These are phyloP conservation scores for Puma concolor DNA, from an alignment of 2,113 vertebrate genomes.

Conservation along the genomic window DNA sequence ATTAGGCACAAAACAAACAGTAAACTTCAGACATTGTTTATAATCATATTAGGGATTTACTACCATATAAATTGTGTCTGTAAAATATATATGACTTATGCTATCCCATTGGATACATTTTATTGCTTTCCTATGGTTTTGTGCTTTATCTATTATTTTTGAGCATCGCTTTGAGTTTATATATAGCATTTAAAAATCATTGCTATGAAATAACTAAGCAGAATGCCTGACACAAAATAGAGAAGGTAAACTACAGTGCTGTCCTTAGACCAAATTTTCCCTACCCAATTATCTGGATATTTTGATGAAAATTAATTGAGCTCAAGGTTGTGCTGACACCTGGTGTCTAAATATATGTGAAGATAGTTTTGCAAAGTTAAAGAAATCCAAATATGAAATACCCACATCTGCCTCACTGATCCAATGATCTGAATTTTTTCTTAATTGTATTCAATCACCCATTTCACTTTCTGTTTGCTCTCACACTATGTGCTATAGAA, in stretches of 20 bases:
- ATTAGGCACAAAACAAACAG: conserved; percentile 80
- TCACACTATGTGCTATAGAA: not conserved
- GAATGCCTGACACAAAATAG: not conserved
- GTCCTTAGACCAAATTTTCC: not conserved
- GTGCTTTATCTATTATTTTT: conserved; percentile 26
- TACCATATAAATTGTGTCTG: conserved; percentile 75
- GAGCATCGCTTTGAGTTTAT: conserved; percentile 58
- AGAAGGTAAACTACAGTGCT: not conserved
- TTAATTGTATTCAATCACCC: not conserved
- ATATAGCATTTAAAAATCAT: conserved; percentile 42
- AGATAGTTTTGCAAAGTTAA: not conserved
- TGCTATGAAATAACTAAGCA: not conserved
- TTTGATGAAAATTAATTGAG: conserved; percentile 40
- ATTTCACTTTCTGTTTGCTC: not conserved
- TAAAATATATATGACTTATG: conserved; percentile 67
- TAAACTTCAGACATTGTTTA: conserved; percentile 71
- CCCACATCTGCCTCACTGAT: not conserved
- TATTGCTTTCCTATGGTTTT: conserved; percentile 49
- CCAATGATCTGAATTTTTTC: not conserved
- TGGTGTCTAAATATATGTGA: conserved; percentile 44
- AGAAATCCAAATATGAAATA: not conserved
- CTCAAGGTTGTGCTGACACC: conserved; percentile 60
- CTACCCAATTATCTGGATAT: not conserved
- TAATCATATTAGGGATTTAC: conserved; percentile 72
- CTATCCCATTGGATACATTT: conserved; percentile 60